phyloP scores from a whole-genome alignment of 1,140 invertebrate species.

The Diorhabda sublineata region DNA sequence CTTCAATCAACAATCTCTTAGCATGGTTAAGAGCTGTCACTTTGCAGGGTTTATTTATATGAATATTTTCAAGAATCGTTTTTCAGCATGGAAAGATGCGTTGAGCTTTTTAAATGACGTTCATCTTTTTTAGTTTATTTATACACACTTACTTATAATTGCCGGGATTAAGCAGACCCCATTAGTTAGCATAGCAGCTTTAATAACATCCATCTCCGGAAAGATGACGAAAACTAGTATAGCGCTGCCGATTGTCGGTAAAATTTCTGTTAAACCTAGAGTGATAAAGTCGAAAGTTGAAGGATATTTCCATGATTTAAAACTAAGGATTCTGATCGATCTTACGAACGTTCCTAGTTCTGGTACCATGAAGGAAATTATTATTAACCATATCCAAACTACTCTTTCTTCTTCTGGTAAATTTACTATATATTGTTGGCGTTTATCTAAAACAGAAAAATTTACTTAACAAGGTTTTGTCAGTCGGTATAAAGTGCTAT shows the following conservation, averaged over 20 bases:
- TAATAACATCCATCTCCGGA: conserved; percentile 85
- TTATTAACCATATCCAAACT: conserved; percentile 86
- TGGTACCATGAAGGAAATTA: conserved; percentile 79
- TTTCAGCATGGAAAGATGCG: too few species aligned
- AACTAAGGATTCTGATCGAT: conserved; percentile 79
- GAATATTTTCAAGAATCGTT: too few species aligned
- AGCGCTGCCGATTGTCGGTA: conserved; percentile 79
- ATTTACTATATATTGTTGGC: conserved; percentile 69
- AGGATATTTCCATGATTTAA: conserved; percentile 73
- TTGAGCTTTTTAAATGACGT: too few species aligned
- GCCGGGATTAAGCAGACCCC: conserved; percentile 86
- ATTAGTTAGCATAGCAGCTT: conserved; percentile 90
- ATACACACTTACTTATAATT: conserved; percentile 39
- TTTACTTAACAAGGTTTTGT: not conserved
- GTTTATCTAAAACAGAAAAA: conserved; percentile 56
- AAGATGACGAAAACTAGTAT: conserved; percentile 84
- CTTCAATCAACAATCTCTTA: too few species aligned
- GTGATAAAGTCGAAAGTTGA: conserved; percentile 58
- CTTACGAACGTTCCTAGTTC: conserved; percentile 78
- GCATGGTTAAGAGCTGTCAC: too few species aligned
- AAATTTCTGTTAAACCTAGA: conserved; percentile 76
- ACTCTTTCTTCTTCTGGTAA: conserved; percentile 76
- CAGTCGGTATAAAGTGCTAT: not conserved
- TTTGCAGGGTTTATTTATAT: too few species aligned
- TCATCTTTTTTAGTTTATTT: too few species aligned